Conservation (phyloP, 2,888 invertebrate genomes). For the Cylloceria caligata region DNA sequence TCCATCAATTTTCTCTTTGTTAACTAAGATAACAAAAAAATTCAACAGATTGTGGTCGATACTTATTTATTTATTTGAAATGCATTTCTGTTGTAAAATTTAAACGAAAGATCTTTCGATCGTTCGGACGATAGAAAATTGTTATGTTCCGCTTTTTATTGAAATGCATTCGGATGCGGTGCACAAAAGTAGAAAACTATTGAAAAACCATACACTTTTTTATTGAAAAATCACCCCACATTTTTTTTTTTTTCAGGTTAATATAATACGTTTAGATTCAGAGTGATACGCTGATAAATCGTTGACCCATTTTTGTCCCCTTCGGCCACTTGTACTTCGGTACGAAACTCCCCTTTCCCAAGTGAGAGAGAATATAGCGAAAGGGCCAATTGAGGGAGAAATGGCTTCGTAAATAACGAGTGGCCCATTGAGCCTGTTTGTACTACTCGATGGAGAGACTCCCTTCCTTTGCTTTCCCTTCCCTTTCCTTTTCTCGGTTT, state of each 20-base stretch:
- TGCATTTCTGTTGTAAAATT: not conserved
- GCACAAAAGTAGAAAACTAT: not conserved
- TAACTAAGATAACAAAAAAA: not conserved
- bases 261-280: constrained; percentile 52
- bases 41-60: not conserved
- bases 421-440: constrained; percentile 58
- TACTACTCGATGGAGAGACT: constrained; percentile 45
- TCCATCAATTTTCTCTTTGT: not conserved
- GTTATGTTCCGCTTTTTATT: not conserved
- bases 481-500: constrained; percentile 26
- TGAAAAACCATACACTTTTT: constrained; percentile 40
- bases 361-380: constrained; percentile 9
- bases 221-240: constrained; percentile 15
- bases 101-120: not conserved
- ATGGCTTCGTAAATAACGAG: constrained; percentile 61
- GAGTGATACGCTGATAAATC: constrained; percentile 49
- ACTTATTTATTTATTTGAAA: not conserved
- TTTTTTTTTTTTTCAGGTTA: constrained; percentile 50
- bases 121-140: not conserved
- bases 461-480: constrained; percentile 34
- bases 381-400: constrained; percentile 42
- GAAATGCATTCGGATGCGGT: not conserved
- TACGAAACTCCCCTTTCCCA: constrained; percentile 11
- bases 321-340: constrained; percentile 39
- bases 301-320: constrained; percentile 51